Base-by-base conservation (phyloP, 2,113 vertebrate genomes). In the Gobiocypris rarus region DNA sequence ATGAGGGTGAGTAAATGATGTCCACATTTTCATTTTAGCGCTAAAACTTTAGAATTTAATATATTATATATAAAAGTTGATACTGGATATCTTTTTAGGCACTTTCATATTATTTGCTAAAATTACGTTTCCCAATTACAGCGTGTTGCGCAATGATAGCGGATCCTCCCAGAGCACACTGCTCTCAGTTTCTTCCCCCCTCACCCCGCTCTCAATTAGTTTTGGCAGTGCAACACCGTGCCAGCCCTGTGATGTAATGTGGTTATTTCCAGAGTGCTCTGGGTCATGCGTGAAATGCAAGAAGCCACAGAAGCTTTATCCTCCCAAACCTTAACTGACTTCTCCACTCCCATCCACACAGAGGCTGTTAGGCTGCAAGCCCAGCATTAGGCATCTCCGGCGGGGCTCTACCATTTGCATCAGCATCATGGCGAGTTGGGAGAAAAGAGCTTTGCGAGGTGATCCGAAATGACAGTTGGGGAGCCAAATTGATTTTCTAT, bases 401-500 rank as follows among this genome's bases (percentile, higher is more conserved):
- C 38, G 41, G 77, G 75, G 61, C 61, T 81, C 26, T 52, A 81
- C 61, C 78, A 67, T 81, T 81, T 81, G 45, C 78, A 81, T 81
- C 78, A 69, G 61, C 78, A 82, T 82, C 48, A 69, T 31, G 8
- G 48, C 1, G 80, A 31, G 48, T 71, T 82, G 73, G 78, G 41
- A 79, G 31, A 80, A 88, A 86, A 91, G 79, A 89, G 83, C 79
- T 63, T 67, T 90, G 88, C 90, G 59, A 91, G 54, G 89, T 84
- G 65, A 91, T 92, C 92, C 11, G 82, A 93, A 94, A 93, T 94
- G 93, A 92, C 92, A 93, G 83, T 84, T 86, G 84, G 86, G 85
- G 86, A 84, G 69, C 87, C 88, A 84, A 88, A 93, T 94, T 92
- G 93, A 93, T 93, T 93, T 92, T 91, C 92, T 90, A 90, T 90